phyloP scores from a whole-genome alignment of 2,888 invertebrate genomes.

The Polydesmus complanatus region DNA sequence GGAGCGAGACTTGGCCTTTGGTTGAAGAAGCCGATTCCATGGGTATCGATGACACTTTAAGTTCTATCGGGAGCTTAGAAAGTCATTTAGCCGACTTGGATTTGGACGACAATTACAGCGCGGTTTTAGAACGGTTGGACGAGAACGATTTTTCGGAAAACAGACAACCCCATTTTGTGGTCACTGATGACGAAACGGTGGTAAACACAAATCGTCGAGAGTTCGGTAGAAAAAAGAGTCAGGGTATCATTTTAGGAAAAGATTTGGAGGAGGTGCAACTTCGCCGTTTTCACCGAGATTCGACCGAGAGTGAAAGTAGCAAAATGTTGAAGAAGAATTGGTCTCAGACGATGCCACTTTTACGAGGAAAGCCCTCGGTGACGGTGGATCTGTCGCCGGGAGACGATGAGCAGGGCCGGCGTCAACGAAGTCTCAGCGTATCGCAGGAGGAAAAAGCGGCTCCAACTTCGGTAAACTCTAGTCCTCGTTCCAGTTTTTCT shows the following conservation, averaged over 20 bases:
- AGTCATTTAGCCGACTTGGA: constrained; percentile 16
- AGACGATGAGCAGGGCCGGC: not conserved
- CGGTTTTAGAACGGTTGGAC: constrained; percentile 6
- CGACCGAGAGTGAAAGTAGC: not conserved
- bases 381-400: not conserved
- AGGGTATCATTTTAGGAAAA: not conserved
- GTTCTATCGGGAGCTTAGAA: constrained; percentile 20
- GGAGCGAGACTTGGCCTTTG: constrained; percentile 61
- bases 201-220: not conserved
- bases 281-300: not conserved
- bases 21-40: constrained; percentile 40
- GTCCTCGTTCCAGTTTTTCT: constrained; percentile 6
- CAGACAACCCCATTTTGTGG: not conserved
- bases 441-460: not conserved
- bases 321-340: not conserved
- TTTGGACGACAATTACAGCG: constrained; percentile 4
- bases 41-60: constrained; percentile 14
- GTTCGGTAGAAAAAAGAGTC: not conserved
- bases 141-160: constrained; percentile 1
- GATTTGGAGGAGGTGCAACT: constrained; percentile 2
- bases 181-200: not conserved
- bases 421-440: constrained; percentile 11
- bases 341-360: constrained; percentile 11
- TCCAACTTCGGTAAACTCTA: constrained; percentile 2
- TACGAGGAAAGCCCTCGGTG: constrained; percentile 2